A percentile compares a stretch with the other conserved stretches of the same genome.
Conservation (phyloP, 2,113 vertebrate genomes). For the Trochalopteron elliotii region DNA sequence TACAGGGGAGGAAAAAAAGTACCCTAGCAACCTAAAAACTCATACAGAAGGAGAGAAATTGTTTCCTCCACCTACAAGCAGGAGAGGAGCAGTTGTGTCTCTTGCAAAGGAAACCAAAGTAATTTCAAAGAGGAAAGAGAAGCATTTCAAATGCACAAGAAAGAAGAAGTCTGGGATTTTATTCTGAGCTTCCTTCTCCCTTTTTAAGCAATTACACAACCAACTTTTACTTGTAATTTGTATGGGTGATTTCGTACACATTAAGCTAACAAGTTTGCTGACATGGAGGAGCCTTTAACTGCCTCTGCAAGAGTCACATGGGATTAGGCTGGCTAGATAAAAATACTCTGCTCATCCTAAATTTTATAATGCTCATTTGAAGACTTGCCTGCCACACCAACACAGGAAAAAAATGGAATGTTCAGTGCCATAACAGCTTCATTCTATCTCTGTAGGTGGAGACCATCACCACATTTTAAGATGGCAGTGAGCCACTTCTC, state of each 20-base stretch:
- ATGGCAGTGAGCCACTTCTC: not conserved
- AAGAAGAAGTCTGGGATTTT: not conserved
- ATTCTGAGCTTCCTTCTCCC: not conserved
- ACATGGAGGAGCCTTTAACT: not conserved
- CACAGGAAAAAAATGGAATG: not conserved
- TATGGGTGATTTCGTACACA: not conserved
- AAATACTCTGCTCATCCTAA: not conserved
- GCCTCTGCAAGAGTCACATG: not conserved
- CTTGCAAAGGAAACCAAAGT: not conserved
- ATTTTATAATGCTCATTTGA: not conserved
- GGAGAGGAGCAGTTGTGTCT: not conserved
- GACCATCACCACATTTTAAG: not conserved
- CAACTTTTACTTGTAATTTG: not conserved
- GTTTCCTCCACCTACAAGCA: not conserved
- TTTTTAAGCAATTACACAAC: not conserved
- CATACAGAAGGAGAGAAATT: not conserved
- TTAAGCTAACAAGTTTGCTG: not conserved
- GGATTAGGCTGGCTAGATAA: not conserved
- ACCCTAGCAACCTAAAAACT: not conserved
- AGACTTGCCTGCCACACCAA: not conserved
- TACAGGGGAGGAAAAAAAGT: rapidly evolving
- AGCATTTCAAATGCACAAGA: not conserved
- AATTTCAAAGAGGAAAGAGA: not conserved
- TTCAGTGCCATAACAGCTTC: not conserved
- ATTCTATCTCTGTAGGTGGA: rapidly evolving